Evolutionary conservation across 2,113 vertebrate genomes (phyloP).

Genomic region (Paradisaea rubra): DNA sequence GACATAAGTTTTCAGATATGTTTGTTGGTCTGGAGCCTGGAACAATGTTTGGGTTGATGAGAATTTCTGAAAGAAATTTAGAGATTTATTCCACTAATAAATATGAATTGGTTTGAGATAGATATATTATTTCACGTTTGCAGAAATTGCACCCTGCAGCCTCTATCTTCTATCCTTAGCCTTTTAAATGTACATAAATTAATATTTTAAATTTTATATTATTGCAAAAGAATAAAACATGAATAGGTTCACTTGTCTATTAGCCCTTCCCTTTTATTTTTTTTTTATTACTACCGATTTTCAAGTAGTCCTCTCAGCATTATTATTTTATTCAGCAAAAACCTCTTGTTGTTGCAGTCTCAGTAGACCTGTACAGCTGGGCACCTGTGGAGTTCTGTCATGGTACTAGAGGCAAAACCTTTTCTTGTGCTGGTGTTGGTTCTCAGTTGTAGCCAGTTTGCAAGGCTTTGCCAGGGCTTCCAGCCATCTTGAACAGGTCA

Average conservation of each 20-base stretch:
- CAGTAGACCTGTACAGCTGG: background rate
- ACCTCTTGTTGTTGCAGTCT: background rate
- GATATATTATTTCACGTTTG: constrained; percentile 25
- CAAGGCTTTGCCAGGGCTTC: background rate
- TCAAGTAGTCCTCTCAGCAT: background rate
- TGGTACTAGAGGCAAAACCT: background rate
- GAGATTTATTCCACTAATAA: constrained; percentile 58
- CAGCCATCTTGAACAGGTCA: background rate
- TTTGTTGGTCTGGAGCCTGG: constrained; percentile 50
- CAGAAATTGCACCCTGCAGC: constrained; percentile 21
- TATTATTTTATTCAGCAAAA: background rate
- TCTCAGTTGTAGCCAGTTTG: background rate
- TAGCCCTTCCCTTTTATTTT: background rate
- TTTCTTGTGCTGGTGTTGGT: background rate
- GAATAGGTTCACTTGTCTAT: background rate
- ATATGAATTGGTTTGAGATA: constrained; percentile 49
- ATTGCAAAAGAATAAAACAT: constrained; percentile 53
- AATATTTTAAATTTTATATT: constrained; percentile 53
- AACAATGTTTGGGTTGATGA: constrained; percentile 56
- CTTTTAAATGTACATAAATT: constrained; percentile 61
- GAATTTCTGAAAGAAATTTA: constrained; percentile 54
- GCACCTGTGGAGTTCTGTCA: background rate
- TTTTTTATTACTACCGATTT: background rate
- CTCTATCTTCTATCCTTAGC: background rate
- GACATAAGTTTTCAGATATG: constrained; percentile 37